A percentile compares a stretch with the other conserved stretches of the same genome.
Conservation (phyloP, 35 echinoderm and acorn worm genomes). For the Patiria miniata region DNA sequence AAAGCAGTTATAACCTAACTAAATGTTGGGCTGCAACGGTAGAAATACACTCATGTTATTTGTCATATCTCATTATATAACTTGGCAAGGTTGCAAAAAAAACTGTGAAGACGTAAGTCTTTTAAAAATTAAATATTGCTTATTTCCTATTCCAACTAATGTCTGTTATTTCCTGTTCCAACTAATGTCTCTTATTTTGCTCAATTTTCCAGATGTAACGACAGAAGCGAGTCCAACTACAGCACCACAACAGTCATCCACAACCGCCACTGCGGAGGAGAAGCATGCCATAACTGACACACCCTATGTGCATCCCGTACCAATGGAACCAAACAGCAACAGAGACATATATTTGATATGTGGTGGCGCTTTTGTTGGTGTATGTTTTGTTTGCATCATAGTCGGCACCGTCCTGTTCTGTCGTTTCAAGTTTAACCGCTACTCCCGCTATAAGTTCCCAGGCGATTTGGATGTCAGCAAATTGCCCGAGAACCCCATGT, state of each 20-base stretch:
- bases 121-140: too few species aligned
- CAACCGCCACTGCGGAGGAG: neutral
- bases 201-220: too few species aligned
- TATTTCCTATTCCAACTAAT: too few species aligned
- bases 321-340: neutral
- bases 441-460: constrained; percentile 66
- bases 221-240: too few species aligned
- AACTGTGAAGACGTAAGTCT: too few species aligned
- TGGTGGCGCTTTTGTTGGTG: constrained; percentile 1
- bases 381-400: constrained; percentile 41
- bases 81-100: too few species aligned
- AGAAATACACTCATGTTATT: too few species aligned
- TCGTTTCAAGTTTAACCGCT: constrained; percentile 28
- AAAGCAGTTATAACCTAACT: too few species aligned
- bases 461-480: constrained; percentile 54
- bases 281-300: neutral
- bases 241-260: neutral
- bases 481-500: constrained; percentile 83
- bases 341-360: constrained; percentile 47
- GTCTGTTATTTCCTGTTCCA: too few species aligned
- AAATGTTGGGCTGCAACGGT: too few species aligned
- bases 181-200: too few species aligned
- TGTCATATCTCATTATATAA: too few species aligned
- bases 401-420: neutral
- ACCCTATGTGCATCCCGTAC: neutral